Evolutionary conservation across 2,113 vertebrate species (phyloP), one percentile per base, ranked within the genome.

Genomic region (Thamnophis sirtalis): DNA sequence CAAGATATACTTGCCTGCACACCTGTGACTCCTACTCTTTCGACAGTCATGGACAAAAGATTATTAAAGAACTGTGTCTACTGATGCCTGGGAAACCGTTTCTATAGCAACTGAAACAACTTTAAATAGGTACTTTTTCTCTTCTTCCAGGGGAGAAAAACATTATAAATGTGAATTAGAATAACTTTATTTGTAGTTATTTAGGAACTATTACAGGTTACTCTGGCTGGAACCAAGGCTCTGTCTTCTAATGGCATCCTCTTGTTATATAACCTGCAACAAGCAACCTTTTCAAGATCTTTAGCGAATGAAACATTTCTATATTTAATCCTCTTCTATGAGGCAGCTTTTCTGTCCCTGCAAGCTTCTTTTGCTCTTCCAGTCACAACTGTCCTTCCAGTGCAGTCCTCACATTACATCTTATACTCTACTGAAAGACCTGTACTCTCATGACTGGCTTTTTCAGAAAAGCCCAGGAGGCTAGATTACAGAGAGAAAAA

Each of bases 51-150:
- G 94, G 92, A 97, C 93, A 96, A 96, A 96, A 90, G 89, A 92
- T 96, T 90, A 95, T 86, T 95, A 95, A 95, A 4, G n/a, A 26
- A 2, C 6, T 1, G 92, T 91, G 50, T 5, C n/a, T 49, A 54
- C 13, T 43, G 86, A 92, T 93, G 89, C 93, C 94, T 93, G 93
- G 93, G 88, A 96, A 93, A 93, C 93, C 85, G 89, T 95, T 95
- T 92, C 96, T 94, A 94, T 96, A 96, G 92, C 94, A 96, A 95
- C 93, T 87, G 87, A 91, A 93, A 96, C 92, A 93, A 95, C 93
- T 90, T 93, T 92, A 91, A 94, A 49, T 53, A 80, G n/a, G 48
- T 28, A 22, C 86, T 87, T 28, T 87, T 87, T 24, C 84, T 33
- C 9, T 19, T 43, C 73, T 38, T 85, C 28, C 84, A 11, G 84